Conservation (phyloP, 2,888 invertebrate genomes). For the Nomada fucata region DNA sequence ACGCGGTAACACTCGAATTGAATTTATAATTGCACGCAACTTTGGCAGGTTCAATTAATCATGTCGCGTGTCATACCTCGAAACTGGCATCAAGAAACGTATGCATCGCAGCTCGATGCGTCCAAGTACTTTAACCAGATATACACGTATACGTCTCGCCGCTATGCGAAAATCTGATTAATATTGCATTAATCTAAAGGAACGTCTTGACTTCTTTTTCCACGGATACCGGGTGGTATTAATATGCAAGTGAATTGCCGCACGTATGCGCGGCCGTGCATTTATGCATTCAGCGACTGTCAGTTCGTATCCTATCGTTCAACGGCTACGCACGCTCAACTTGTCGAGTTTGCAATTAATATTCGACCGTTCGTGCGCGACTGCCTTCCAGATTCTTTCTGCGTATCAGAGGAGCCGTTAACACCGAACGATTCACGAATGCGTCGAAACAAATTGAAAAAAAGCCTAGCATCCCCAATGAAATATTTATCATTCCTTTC, state of each 20-base stretch:
- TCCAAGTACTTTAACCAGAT: constrained; percentile 13
- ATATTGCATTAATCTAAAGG: constrained; percentile 29
- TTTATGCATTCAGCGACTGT: constrained; percentile 16
- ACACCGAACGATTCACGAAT: too few species aligned
- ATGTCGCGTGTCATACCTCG: constrained; percentile 19
- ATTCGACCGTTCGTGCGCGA: not conserved
- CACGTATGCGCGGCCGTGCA: constrained; percentile 22
- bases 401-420: too few species aligned
- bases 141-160: not conserved
- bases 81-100: constrained; percentile 25
- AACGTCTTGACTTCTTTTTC: constrained; percentile 22
- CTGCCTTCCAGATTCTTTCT: not conserved
- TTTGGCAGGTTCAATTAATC: constrained; percentile 17
- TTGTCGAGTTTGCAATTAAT: not conserved
- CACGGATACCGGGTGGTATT: constrained; percentile 5
- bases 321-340: not conserved
- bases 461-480: too few species aligned
- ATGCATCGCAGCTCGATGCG: constrained; percentile 8
- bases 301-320: not conserved
- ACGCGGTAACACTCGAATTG: too few species aligned
- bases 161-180: constrained; percentile 29
- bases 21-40: not conserved
- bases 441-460: too few species aligned
- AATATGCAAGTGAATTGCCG: constrained; percentile 34
- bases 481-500: too few species aligned